Conservation (phyloP, 2,888 invertebrate species). For the Cosmia trapezina region DNA sequence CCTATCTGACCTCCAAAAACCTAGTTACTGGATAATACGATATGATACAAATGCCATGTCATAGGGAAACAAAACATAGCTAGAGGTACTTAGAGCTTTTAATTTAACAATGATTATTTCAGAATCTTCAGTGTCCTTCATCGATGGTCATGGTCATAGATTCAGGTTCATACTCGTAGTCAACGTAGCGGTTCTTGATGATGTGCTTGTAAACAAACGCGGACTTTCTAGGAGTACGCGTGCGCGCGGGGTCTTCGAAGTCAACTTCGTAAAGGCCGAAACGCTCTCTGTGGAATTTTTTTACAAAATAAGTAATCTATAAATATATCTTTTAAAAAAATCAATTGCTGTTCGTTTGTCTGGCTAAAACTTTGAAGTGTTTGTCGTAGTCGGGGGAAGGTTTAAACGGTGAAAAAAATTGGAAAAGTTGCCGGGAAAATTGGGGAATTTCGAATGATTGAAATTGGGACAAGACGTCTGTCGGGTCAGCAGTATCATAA, state of each 20-base stretch:
- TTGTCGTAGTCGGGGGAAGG: too few species aligned
- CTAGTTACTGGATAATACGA: too few species aligned
- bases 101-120: not conserved
- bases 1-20: too few species aligned
- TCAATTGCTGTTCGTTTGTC: too few species aligned
- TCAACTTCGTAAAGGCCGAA: conserved; percentile 93
- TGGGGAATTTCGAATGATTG: too few species aligned
- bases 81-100: not conserved
- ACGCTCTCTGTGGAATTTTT: conserved; percentile 81
- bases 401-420: too few species aligned
- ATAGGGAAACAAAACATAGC: not conserved
- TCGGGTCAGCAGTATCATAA: too few species aligned
- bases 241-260: conserved; percentile 90
- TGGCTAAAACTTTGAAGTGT: too few species aligned
- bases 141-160: conserved; percentile 80
- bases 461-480: too few species aligned
- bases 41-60: not conserved
- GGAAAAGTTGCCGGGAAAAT: too few species aligned
- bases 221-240: conserved; percentile 92
- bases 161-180: conserved; percentile 77
- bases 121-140: conserved; percentile 62
- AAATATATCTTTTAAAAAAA: too few species aligned
- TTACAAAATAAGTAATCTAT: not conserved
- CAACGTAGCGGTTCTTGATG: conserved; percentile 82
- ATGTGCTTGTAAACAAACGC: conserved; percentile 90